Base-by-base conservation (phyloP, 2,797 vertebrate species). In the Steatocranus sp. region DNA sequence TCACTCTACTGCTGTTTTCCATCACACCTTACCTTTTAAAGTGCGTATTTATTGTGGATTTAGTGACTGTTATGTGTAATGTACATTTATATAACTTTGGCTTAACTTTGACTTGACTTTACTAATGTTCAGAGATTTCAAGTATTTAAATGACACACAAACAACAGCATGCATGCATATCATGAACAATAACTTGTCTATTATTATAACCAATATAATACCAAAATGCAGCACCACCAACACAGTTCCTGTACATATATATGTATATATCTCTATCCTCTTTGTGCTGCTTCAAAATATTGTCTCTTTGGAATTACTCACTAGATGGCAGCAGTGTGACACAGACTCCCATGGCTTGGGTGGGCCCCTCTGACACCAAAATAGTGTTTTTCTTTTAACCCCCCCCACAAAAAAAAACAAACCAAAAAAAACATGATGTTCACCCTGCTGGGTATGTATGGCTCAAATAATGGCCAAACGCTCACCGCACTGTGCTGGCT, bases 281-380 rank as follows among this genome's bases (percentile, higher is more conserved):
- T 78, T 34, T 48, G 9, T 25, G 43, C 32, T 58, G 15, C 8
- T 73, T 73, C 41, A n/a, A 48, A 30, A 11, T 49, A 20, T 11
- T 15, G 32, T 61, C 18, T 15, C 14, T 12, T 73, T 73, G 18
- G 41, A 8, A 5, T 49, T 34, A 2, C 73, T 43, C 94, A 92
- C 85, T 90, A 93, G 95, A 88, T 93, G 89, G 93, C 90, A 91
- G 87, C 89, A 92, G 79, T 79, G 89, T 51, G 61, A 49, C 85
- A 87, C 36, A 50, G 38, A 14, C 54, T 20, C 46, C 15, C 2
- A 2, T 41, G 36, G 25, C 34, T 81, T 88, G 87, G 90, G 88
- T 88, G 87, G 83, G 84, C 79, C 86, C 78, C 18, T 81, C 74
- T 53, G 30, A 70, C 32, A 75, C 25, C 2, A 48, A 79, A 36